phyloP scores from a whole-genome alignment of 2,888 invertebrate genomes.

The Dolomedes plantarius region DNA sequence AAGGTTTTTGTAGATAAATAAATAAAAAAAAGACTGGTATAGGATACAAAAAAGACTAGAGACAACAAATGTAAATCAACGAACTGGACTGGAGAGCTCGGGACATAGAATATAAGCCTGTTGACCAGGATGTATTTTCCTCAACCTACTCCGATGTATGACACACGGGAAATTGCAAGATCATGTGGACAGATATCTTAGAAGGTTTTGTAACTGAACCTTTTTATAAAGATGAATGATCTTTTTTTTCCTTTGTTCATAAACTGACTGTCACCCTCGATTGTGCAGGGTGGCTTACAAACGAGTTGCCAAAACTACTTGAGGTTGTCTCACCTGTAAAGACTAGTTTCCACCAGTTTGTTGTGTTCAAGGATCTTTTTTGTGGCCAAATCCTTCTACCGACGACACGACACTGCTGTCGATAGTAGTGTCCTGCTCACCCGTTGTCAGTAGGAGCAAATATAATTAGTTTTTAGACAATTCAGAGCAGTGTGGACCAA shows the following conservation, averaged over 20 bases:
- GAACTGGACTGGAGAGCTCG: not conserved
- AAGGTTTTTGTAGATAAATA: slow-evolving; percentile 3
- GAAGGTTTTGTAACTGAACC: too few relatives aligned
- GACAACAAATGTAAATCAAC: not conserved
- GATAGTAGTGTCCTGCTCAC: slow-evolving; percentile 41
- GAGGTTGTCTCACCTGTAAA: slow-evolving; percentile 13
- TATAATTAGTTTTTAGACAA: not conserved
- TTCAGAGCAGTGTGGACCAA: not conserved
- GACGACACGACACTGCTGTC: slow-evolving; percentile 30
- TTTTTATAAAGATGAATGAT: not conserved
- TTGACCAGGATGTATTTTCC: slow-evolving; percentile 33
- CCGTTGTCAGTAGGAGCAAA: slow-evolving; percentile 43
- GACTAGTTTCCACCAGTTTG: slow-evolving; percentile 12
- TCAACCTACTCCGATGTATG: too few relatives aligned
- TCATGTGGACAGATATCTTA: not conserved
- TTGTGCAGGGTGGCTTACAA: not conserved
- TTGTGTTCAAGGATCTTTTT: slow-evolving; percentile 35
- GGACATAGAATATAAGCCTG: slow-evolving; percentile 21
- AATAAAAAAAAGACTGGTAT: not conserved
- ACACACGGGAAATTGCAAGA: not conserved
- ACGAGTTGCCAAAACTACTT: slow-evolving; percentile 6
- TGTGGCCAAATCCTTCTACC: slow-evolving; percentile 46
- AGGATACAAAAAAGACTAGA: not conserved
- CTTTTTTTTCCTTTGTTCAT: not conserved
- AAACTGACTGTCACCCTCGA: not conserved